These are phyloP conservation scores for Pachycephala philippinensis DNA, from an alignment of 2,113 vertebrate species.

Conservation along the genomic window DNA sequence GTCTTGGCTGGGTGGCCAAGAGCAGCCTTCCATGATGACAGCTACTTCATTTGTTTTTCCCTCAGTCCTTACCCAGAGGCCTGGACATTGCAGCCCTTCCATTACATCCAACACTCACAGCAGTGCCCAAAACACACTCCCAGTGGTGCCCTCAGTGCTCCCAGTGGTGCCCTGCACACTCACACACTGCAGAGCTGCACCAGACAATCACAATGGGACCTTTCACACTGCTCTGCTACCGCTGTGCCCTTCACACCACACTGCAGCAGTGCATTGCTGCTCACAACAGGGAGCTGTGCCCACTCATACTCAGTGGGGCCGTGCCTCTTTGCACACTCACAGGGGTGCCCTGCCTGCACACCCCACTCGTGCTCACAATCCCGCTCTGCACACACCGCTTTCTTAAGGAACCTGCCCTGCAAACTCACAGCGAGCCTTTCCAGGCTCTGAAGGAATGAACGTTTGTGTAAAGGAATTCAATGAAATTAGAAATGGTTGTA, in stretches of 20 bases:
- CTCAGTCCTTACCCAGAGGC: not conserved
- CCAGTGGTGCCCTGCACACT: not conserved
- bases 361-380: fast-evolving
- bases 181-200: not conserved
- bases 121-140: not conserved
- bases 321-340: not conserved
- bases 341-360: not conserved
- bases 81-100: not conserved
- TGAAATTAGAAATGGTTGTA: constrained; percentile 11
- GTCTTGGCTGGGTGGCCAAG: not conserved
- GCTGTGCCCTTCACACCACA: not conserved
- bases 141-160: too few species aligned
- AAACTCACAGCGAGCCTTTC: not conserved
- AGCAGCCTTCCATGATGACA: not conserved
- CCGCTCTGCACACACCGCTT: fast-evolving
- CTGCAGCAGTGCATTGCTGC: not conserved
- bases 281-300: not conserved
- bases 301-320: fast-evolving
- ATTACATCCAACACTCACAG: fast-evolving
- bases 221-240: too few species aligned
- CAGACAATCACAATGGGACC: fast-evolving
- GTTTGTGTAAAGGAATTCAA: not conserved
- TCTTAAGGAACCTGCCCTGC: not conserved
- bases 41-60: not conserved
- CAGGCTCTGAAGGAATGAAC: not conserved